phyloP scores from a whole-genome alignment of 2,888 invertebrate genomes.

The Bombyx huttoni region DNA sequence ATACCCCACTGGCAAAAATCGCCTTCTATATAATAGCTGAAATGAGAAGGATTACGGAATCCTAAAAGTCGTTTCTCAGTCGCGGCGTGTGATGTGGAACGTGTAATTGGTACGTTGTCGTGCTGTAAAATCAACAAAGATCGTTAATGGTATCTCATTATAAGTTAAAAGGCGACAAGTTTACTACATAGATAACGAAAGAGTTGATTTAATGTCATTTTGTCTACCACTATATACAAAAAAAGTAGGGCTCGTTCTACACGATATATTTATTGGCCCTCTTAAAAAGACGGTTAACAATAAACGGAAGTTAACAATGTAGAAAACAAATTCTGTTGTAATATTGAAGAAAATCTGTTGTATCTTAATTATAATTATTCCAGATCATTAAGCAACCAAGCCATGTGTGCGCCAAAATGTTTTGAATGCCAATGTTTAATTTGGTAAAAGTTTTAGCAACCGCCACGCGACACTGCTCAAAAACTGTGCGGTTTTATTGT shows the following conservation, averaged over 20 bases:
- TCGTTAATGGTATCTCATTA: constrained; percentile 42
- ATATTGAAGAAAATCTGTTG: constrained; percentile 6
- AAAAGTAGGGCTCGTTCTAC: constrained; percentile 27
- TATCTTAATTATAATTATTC: constrained; percentile 14
- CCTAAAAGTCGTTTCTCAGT: background rate
- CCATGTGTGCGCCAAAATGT: constrained; percentile 35
- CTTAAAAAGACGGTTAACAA: constrained; percentile 21
- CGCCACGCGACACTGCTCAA: constrained; percentile 50
- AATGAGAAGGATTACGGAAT: no score
- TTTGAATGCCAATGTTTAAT: constrained; percentile 30
- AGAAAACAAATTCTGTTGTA: background rate
- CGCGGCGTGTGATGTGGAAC: constrained; percentile 8
- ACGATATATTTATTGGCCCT: constrained; percentile 37
- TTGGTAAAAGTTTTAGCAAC: constrained; percentile 41
- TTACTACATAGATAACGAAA: constrained; percentile 47
- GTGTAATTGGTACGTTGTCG: constrained; percentile 19
- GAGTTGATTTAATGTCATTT: constrained; percentile 45
- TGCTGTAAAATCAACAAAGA: constrained; percentile 30
- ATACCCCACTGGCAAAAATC: no score
- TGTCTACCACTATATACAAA: constrained; percentile 28
- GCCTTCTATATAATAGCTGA: no score
- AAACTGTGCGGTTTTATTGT: constrained; percentile 53
- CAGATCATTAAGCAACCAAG: constrained; percentile 28
- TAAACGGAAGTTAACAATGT: background rate
- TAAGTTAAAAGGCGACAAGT: constrained; percentile 42